Conservation (phyloP, 2,797 vertebrate species). For the Syngnathus acus region DNA sequence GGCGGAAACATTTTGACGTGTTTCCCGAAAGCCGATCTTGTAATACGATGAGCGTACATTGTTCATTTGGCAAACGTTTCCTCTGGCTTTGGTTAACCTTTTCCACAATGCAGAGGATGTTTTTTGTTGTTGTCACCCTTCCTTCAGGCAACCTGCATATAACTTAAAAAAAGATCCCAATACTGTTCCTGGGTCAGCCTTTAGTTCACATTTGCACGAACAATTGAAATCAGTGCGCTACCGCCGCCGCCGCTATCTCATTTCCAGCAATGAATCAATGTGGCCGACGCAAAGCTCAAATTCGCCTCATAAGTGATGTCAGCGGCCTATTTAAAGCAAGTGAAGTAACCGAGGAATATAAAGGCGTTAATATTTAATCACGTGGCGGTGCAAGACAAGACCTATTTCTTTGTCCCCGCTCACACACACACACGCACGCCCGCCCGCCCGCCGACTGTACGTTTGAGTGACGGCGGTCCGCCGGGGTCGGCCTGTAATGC, state of each 20-base stretch:
- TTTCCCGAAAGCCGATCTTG: not conserved
- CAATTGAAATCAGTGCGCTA: slow-evolving; percentile 54
- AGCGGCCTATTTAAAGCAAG: slow-evolving; percentile 59
- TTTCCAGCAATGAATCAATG: slow-evolving; percentile 68
- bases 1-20: not conserved
- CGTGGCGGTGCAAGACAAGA: slow-evolving; percentile 26
- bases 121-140: not conserved
- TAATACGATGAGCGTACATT: not conserved
- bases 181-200: not conserved
- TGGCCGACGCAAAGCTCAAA: slow-evolving; percentile 49
- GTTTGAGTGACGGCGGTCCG: slow-evolving; percentile 38
- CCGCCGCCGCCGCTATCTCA: slow-evolving; percentile 44
- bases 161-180: not conserved
- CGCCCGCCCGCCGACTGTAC: not conserved
- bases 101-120: not conserved
- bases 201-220: not conserved
- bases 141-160: not conserved
- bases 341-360: slow-evolving; percentile 58
- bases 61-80: slow-evolving; percentile 1
- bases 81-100: not conserved
- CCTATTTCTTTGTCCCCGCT: slow-evolving; percentile 2
- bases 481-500: slow-evolving; percentile 50
- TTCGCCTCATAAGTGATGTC: slow-evolving; percentile 65
- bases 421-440: not conserved
- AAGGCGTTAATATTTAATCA: slow-evolving; percentile 64